Conservation (phyloP, 2,888 invertebrate genomes). For the Fabriciana adippe region DNA sequence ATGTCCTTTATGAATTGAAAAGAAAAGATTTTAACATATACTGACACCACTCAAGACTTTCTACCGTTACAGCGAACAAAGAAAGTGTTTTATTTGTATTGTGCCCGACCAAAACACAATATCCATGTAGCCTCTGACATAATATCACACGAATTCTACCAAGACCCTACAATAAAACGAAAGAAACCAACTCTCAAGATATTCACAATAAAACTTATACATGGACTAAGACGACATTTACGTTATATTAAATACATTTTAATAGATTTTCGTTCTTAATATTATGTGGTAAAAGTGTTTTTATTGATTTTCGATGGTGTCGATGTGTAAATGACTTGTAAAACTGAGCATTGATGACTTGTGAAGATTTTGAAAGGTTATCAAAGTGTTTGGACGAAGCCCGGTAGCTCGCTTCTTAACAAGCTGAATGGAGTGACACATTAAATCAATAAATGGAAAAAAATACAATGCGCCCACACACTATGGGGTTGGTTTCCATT, state of each 20-base stretch:
- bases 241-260: constrained; percentile 15
- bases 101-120: constrained; percentile 53
- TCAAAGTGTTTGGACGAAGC: constrained; percentile 55
- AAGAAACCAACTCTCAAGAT: constrained; percentile 56
- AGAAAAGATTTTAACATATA: constrained; percentile 15
- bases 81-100: constrained; percentile 63
- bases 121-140: constrained; percentile 65
- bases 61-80: constrained; percentile 60
- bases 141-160: constrained; percentile 68
- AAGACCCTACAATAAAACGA: constrained; percentile 51
- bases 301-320: constrained; percentile 10
- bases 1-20: neutral
- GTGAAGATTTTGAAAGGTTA: constrained; percentile 56
- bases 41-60: constrained; percentile 26
- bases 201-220: constrained; percentile 65
- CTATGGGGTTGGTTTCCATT: constrained; percentile 48
- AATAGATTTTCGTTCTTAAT: constrained; percentile 19
- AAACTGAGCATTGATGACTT: constrained; percentile 50
- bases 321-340: constrained; percentile 19
- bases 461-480: constrained; percentile 66
- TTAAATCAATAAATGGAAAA: constrained; percentile 66
- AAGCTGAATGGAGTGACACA: constrained; percentile 66
- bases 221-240: constrained; percentile 38
- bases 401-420: constrained; percentile 68
- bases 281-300: constrained; percentile 36